Percentiles rank a stretch among this genome's conserved stretches.
Conservation (phyloP, 1,140 invertebrate genomes). For the Microplitis demolitor region DNA sequence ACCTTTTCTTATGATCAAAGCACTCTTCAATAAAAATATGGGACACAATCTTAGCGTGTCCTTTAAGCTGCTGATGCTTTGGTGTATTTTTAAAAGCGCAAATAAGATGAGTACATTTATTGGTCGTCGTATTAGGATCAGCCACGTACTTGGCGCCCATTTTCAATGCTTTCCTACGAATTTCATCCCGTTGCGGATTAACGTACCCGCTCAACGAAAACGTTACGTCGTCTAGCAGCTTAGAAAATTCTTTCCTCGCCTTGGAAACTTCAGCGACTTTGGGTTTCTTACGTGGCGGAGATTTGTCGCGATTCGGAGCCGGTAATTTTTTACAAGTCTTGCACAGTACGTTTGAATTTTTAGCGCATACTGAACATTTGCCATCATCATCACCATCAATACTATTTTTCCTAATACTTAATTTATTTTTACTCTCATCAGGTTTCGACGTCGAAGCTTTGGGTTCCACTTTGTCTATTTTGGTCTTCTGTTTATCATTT, state of each 20-base stretch:
- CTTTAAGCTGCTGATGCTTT: slow-evolving; percentile 50
- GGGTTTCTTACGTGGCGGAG: neutral
- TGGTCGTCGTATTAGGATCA: slow-evolving; percentile 52
- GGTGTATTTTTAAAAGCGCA: slow-evolving; percentile 60
- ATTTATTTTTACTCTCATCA: neutral
- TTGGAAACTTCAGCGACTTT: slow-evolving; percentile 9
- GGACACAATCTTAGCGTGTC: slow-evolving; percentile 50
- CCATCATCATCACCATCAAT: slow-evolving; percentile 22
- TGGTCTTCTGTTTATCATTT: neutral
- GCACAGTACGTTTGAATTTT: slow-evolving; percentile 41
- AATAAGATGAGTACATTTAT: slow-evolving; percentile 53
- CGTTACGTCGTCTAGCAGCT: slow-evolving; percentile 46
- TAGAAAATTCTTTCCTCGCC: slow-evolving; percentile 44
- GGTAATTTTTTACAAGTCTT: slow-evolving; percentile 38
- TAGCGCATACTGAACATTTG: slow-evolving; percentile 37
- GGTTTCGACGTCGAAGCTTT: neutral
- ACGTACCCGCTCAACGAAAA: slow-evolving; percentile 58
- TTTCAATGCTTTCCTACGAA: slow-evolving; percentile 51
- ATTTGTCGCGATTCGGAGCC: slow-evolving; percentile 17
- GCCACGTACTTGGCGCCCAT: slow-evolving; percentile 57
- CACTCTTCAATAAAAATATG: slow-evolving; percentile 55
- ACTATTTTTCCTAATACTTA: neutral
- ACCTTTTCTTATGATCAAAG: slow-evolving; percentile 54
- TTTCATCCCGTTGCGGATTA: slow-evolving; percentile 56
- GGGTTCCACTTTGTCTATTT: neutral